phyloP scores from a whole-genome alignment of 2,888 invertebrate genomes.

The Dione juno region DNA sequence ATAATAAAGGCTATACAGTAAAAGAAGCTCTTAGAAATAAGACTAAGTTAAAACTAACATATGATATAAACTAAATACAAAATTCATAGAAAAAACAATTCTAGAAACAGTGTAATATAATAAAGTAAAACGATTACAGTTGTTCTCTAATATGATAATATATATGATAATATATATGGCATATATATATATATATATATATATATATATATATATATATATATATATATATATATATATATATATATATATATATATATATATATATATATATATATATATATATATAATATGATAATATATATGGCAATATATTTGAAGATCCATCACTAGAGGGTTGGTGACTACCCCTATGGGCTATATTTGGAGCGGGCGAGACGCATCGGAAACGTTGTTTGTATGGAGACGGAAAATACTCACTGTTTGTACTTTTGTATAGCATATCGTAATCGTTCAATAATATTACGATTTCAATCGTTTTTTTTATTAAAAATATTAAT shows the following conservation, averaged over 20 bases:
- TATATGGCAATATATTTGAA: constrained; percentile 14
- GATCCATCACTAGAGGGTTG: constrained; percentile 8
- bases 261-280: no score
- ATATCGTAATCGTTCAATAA: not conserved
- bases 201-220: no score
- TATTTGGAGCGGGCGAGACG: constrained; percentile 46
- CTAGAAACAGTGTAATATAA: not conserved
- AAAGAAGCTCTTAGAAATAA: no score
- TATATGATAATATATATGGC: constrained; percentile 10
- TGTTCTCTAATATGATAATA: constrained; percentile 9
- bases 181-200: no score
- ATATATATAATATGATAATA: no score
- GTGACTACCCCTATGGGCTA: constrained; percentile 33
- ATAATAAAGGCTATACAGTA: no score
- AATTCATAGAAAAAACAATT: no score
- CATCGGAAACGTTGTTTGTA: constrained; percentile 35
- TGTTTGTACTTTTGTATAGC: not conserved
- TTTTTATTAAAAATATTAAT: no score
- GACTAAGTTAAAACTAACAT: no score
- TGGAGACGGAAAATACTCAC: constrained; percentile 37
- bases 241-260: no score
- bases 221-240: no score
- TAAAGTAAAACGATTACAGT: not conserved
- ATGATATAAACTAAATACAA: no score
- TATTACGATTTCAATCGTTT: not conserved